These are phyloP conservation scores for Argopecten irradians DNA, from an alignment of 1,140 invertebrate species.

Conservation along the genomic window DNA sequence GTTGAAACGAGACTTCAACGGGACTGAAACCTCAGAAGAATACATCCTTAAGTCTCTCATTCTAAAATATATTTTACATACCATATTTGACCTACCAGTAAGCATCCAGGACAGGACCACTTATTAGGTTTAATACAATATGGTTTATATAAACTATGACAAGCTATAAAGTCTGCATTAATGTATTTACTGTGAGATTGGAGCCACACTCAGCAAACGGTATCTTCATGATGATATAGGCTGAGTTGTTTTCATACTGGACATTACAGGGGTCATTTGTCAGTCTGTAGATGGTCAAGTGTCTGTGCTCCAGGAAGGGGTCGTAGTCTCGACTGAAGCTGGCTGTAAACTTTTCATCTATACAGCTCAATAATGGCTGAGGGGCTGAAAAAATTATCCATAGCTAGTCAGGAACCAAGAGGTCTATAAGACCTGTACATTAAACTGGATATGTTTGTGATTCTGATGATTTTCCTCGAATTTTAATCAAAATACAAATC, in stretches of 20 bases:
- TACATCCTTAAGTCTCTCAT: no score
- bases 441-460: no score
- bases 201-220: slow-evolving; percentile 63
- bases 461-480: no score
- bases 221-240: slow-evolving; percentile 54
- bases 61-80: no score
- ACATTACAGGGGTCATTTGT: slow-evolving; percentile 32
- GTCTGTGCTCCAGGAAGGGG: slow-evolving; percentile 58
- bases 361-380: slow-evolving; percentile 57
- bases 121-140: not conserved
- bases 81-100: no score
- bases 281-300: slow-evolving; percentile 54
- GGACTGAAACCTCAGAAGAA: no score
- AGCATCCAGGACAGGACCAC: no score
- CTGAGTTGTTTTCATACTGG: slow-evolving; percentile 31
- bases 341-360: slow-evolving; percentile 55
- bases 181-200: slow-evolving; percentile 42
- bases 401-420: no score
- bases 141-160: not conserved
- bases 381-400: slow-evolving; percentile 65
- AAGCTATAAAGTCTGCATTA: no score
- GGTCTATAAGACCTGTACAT: no score
- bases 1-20: no score
- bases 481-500: no score
- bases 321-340: slow-evolving; percentile 59